phyloP scores from a whole-genome alignment of 2,113 vertebrate species.

The Pachycephala philippinensis region DNA sequence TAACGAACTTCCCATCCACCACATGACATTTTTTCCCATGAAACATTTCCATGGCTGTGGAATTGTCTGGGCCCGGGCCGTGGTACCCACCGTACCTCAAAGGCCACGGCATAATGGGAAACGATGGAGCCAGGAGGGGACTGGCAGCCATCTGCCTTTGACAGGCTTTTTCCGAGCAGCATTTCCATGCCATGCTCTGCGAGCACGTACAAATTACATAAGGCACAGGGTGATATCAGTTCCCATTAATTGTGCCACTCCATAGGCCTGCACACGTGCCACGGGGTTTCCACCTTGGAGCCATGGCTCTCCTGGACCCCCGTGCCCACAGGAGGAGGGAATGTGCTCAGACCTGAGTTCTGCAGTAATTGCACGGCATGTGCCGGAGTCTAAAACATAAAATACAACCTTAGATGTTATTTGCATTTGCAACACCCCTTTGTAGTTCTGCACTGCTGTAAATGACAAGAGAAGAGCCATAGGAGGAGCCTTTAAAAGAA shows the following conservation, averaged over 20 bases:
- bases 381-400: background rate
- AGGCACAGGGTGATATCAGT: background rate
- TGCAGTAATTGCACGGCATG: background rate
- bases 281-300: fast-evolving
- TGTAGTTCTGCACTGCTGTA: background rate
- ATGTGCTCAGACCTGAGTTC: background rate
- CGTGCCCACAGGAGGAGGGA: background rate
- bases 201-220: background rate
- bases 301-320: background rate
- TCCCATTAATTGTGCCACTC: background rate
- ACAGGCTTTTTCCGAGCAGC: background rate
- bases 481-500: slow-evolving; percentile 18
- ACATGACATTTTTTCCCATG: background rate
- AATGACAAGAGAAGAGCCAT: background rate
- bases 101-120: background rate
- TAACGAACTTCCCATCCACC: background rate
- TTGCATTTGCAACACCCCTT: background rate
- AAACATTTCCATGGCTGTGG: background rate
- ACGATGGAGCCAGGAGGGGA: background rate
- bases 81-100: background rate
- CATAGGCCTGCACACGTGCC: background rate
- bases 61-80: fast-evolving
- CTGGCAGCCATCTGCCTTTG: background rate
- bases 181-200: fast-evolving
- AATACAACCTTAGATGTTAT: background rate